Base-by-base conservation (phyloP, 2,113 vertebrate genomes). In the Piprites chloris region DNA sequence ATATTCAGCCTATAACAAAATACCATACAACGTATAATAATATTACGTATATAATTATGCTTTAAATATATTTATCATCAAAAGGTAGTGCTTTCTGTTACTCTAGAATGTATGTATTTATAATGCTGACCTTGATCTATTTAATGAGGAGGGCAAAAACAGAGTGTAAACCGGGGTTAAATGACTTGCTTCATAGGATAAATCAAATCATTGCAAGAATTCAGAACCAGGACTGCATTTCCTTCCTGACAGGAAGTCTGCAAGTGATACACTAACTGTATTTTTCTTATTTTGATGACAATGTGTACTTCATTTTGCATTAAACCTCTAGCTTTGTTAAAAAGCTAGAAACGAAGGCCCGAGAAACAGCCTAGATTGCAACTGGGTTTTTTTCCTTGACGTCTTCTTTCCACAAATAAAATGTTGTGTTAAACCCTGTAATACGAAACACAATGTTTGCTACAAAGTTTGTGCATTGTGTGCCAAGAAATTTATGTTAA, bases 231-330 rank as follows among this genome's bases (percentile, higher is more conserved):
- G 6, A 39, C 14, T 77, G 37, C 22, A 14, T 87, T 86, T 87
- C 12, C 22, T 96, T 94, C 91, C 75, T 80, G 75, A 14, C 63
- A 88, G 93, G 89, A 96, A 96, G 35, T 80, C 78, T 89, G 53
- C n/a, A 76, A 76, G n/a, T 71, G 53, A 71, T 85, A 69, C 10
- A 26, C 27, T 81, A 53, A n/a, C 33, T 42, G 7, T 69, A 32
- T 73, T 84, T 84, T 78, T 85, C 47, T 76, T 69, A 58, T 50
- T 91, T 87, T 76, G n/a, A 61, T 82, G 53, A 65, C 62, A 24
- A 0, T 41, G 16, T 69, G 26, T 24, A 4, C 55, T 90, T 89
- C 19, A 47, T 89, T 86, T 92, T 94, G 28, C 20, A 23, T 73
- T 73, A 62, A 95, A 41, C 18, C 15, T 72, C 24, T 30, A 6